A percentile compares a stretch with the other conserved stretches of the same genome.
These are phyloP conservation scores for Thelaira solivaga DNA, from an alignment of 2,888 invertebrate species.

Conservation along the genomic window DNA sequence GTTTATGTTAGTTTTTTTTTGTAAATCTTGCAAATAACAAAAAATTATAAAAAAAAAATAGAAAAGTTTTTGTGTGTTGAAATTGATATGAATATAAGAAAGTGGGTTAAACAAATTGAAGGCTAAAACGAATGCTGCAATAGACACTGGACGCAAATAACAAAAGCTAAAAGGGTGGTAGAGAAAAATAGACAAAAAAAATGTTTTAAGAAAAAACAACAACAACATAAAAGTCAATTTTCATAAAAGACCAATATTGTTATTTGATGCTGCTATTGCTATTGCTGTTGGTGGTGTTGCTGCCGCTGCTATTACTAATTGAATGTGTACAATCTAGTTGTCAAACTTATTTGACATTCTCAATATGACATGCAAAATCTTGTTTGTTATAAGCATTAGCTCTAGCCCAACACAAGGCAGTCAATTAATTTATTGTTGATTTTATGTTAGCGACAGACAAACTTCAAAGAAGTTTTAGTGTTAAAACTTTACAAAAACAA, in stretches of 20 bases:
- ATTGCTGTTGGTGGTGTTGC: no score
- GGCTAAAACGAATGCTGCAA: constrained; percentile 25
- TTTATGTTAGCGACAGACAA: not conserved
- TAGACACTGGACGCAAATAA: constrained; percentile 21
- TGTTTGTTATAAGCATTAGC: not conserved
- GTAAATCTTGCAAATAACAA: constrained; percentile 27
- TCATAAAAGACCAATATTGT: constrained; percentile 43
- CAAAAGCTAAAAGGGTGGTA: not conserved
- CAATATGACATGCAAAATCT: constrained; percentile 41
- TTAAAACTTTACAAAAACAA: no score
- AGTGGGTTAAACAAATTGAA: constrained; percentile 59
- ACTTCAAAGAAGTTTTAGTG: constrained; percentile 2
- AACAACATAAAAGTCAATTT: constrained; percentile 7
- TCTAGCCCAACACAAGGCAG: not conserved
- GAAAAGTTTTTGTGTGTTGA: constrained; percentile 33
- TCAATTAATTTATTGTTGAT: constrained; percentile 23
- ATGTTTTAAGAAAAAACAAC: no score
- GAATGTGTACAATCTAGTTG: constrained; percentile 45
- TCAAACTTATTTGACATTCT: constrained; percentile 47
- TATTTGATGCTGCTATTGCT: constrained; percentile 33
- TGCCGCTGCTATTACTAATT: constrained; percentile 40
- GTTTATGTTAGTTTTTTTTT: constrained; percentile 34
- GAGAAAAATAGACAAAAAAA: not conserved
- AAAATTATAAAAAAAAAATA: not conserved
- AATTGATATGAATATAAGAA: constrained; percentile 56